A percentile compares a stretch with the other conserved stretches of the same genome.
Conservation (phyloP, 2,113 vertebrate genomes). For the Phylloscopus whistleri region DNA sequence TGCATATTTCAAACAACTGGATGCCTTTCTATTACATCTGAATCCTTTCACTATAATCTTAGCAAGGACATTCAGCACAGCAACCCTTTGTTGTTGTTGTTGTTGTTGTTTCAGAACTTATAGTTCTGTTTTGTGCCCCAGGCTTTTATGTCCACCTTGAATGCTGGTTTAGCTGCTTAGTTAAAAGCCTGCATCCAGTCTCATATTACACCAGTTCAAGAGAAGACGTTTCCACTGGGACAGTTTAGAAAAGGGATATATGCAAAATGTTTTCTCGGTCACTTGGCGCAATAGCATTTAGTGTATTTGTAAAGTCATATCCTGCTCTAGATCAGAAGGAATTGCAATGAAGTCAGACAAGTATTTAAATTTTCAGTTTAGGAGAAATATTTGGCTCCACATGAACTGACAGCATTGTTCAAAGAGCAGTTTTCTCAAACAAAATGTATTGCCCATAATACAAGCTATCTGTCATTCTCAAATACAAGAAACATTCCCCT, state of each 20-base stretch:
- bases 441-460: neutral
- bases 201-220: neutral
- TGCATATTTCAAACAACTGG: neutral
- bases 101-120: neutral
- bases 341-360: neutral
- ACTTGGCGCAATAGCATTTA: neutral
- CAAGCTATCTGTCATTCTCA: neutral
- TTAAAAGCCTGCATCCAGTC: neutral
- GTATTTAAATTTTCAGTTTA: neutral
- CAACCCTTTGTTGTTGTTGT: neutral
- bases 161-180: neutral
- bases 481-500: neutral
- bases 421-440: slow-evolving; percentile 11
- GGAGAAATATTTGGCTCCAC: neutral
- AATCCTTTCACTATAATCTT: neutral
- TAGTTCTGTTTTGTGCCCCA: neutral
- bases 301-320: neutral
- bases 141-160: neutral
- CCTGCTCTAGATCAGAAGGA: neutral
- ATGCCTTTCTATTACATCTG: neutral
- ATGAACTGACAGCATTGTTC: neutral
- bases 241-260: neutral
- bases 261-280: slow-evolving; percentile 4
- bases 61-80: neutral
- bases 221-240: neutral